A percentile compares a stretch with the other conserved stretches of the same genome.
phyloP scores from a whole-genome alignment of 2,113 vertebrate species.

The Ramphastos sulfuratus region DNA sequence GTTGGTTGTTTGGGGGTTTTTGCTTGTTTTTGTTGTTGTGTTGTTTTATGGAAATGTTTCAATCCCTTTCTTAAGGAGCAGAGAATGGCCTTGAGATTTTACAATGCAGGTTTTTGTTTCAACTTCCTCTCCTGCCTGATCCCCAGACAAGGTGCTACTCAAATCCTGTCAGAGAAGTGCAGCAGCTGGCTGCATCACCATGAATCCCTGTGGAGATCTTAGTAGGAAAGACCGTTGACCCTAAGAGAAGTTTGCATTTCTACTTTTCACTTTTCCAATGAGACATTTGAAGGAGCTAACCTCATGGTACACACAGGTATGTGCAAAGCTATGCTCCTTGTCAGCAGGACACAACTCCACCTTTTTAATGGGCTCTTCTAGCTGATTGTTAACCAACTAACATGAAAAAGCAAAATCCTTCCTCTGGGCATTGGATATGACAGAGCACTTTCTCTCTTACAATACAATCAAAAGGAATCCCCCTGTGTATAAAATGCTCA shows the following conservation, averaged over 20 bases:
- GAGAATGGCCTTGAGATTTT: neutral
- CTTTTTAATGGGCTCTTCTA: neutral
- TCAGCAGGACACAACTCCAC: neutral
- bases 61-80: neutral
- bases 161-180: neutral
- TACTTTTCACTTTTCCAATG: neutral
- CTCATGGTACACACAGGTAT: neutral
- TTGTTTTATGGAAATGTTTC: neutral
- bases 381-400: neutral
- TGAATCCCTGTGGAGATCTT: neutral
- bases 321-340: neutral
- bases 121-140: neutral
- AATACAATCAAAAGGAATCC: neutral
- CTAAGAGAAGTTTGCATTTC: neutral
- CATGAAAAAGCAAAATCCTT: neutral
- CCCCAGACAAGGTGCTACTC: neutral
- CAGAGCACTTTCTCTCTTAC: neutral
- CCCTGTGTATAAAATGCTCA: neutral
- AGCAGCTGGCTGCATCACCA: neutral
- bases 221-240: neutral
- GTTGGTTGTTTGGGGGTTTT: neutral
- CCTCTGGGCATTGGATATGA: neutral
- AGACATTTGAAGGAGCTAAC: neutral
- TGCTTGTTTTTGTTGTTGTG: neutral
- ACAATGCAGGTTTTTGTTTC: neutral